Evolutionary conservation across 1,140 invertebrate genomes (phyloP).

Genomic region (Telenomus remus): DNA sequence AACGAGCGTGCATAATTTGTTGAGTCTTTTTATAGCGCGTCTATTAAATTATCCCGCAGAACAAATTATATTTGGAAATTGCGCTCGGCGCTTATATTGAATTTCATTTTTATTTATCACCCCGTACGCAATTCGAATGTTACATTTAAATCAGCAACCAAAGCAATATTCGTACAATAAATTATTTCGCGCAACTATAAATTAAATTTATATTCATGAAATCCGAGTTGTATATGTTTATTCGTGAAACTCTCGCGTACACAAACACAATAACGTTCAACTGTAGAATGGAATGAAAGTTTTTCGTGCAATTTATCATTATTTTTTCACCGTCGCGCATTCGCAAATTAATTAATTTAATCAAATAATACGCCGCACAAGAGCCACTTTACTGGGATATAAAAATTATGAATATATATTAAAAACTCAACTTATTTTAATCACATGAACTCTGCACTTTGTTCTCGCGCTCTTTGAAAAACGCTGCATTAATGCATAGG

Average conservation of each 20-base stretch:
- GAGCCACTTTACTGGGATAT: constrained; percentile 38
- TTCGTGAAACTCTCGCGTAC: constrained; percentile 12
- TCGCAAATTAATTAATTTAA: constrained; percentile 57
- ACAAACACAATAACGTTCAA: constrained; percentile 19
- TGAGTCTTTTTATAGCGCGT: constrained; percentile 28
- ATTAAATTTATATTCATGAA: constrained; percentile 54
- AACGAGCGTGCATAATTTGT: neutral
- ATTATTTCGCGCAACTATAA: constrained; percentile 32
- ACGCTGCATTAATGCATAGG: neutral
- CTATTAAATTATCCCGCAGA: constrained; percentile 20
- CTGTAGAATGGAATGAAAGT: constrained; percentile 48
- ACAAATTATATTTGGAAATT: constrained; percentile 30
- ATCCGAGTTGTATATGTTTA: constrained; percentile 29
- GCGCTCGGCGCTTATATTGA: constrained; percentile 5
- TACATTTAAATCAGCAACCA: constrained; percentile 35
- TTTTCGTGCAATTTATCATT: constrained; percentile 54
- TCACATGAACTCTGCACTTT: constrained; percentile 46
- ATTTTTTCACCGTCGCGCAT: constrained; percentile 37
- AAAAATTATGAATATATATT: constrained; percentile 41
- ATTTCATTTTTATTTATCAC: constrained; percentile 36
- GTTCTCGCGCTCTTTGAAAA: constrained; percentile 35
- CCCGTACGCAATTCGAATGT: constrained; percentile 18
- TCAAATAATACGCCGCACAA: constrained; percentile 40
- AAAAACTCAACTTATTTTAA: constrained; percentile 53
- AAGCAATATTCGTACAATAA: constrained; percentile 36